Evolutionary conservation across 2,113 vertebrate genomes (phyloP).

Genomic region (Petroica traversi): DNA sequence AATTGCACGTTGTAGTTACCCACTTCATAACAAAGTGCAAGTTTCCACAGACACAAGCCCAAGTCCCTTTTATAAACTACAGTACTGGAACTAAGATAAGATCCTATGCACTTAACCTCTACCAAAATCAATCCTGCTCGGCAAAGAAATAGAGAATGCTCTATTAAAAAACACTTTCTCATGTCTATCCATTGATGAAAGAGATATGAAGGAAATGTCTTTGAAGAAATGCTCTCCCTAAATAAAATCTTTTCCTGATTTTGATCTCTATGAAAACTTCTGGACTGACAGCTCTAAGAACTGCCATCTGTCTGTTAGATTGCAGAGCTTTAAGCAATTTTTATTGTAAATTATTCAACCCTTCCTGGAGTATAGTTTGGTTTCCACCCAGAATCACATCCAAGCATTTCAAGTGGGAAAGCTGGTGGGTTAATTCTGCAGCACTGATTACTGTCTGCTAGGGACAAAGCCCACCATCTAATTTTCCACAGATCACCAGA

Average conservation of each 20-base stretch:
- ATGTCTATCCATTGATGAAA: background rate
- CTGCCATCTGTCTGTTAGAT: background rate
- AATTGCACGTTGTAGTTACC: background rate
- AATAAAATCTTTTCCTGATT: background rate
- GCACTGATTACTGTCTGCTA: background rate
- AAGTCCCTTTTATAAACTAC: background rate
- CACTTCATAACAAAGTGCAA: background rate
- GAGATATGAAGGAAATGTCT: background rate
- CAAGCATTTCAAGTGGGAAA: background rate
- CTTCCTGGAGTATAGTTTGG: background rate
- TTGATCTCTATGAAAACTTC: background rate
- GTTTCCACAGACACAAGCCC: background rate
- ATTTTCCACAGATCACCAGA: background rate
- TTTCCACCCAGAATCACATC: background rate
- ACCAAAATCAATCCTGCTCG: background rate
- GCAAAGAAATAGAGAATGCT: background rate
- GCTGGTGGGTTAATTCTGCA: background rate
- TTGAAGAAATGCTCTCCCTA: background rate
- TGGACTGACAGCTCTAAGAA: background rate
- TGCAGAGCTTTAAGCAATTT: background rate
- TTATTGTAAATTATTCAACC: background rate
- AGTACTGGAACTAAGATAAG: background rate
- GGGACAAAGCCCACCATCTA: background rate
- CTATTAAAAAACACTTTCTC: background rate
- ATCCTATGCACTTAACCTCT: background rate